A percentile compares a stretch with the other conserved stretches of the same genome.
phyloP scores from a whole-genome alignment of 2,113 vertebrate genomes.

The Sceloporus tristichus region DNA sequence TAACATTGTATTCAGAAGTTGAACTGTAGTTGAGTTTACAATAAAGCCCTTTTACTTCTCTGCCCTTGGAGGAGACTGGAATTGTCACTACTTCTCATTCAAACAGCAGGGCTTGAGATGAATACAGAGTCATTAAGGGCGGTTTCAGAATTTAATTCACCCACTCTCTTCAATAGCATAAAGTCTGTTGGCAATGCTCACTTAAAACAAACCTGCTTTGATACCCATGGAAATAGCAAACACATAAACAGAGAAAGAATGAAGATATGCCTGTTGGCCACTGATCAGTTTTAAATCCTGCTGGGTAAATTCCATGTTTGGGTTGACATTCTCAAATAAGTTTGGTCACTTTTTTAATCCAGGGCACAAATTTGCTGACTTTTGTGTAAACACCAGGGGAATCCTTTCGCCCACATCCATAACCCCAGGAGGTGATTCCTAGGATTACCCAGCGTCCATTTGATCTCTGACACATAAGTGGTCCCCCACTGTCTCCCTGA shows the following conservation, averaged over 20 bases:
- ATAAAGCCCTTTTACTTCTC: background rate
- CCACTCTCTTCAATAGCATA: background rate
- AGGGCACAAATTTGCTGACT: constrained; percentile 86
- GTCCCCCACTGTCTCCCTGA: constrained; percentile 90
- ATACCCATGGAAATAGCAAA: constrained; percentile 26
- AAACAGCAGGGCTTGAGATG: constrained; percentile 32
- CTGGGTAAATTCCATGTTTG: background rate
- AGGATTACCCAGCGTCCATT: constrained; percentile 86
- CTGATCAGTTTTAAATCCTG: constrained; percentile 8
- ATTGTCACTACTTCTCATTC: constrained; percentile 24
- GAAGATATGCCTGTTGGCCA: background rate
- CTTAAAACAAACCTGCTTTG: constrained; percentile 23
- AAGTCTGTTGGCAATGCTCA: constrained; percentile 31
- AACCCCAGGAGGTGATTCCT: constrained; percentile 89
- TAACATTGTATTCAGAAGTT: background rate
- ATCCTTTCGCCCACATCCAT: constrained; percentile 86
- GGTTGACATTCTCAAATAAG: constrained; percentile 63
- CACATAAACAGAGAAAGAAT: background rate
- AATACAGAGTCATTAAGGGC: constrained; percentile 44
- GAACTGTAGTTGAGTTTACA: background rate
- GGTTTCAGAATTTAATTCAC: background rate
- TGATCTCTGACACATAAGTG: constrained; percentile 85
- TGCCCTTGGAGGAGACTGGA: background rate
- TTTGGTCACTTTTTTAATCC: constrained; percentile 85
- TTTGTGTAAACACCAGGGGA: constrained; percentile 90